Conservation (phyloP, 1,140 invertebrate genomes). For the Drosophila ohnishii region DNA sequence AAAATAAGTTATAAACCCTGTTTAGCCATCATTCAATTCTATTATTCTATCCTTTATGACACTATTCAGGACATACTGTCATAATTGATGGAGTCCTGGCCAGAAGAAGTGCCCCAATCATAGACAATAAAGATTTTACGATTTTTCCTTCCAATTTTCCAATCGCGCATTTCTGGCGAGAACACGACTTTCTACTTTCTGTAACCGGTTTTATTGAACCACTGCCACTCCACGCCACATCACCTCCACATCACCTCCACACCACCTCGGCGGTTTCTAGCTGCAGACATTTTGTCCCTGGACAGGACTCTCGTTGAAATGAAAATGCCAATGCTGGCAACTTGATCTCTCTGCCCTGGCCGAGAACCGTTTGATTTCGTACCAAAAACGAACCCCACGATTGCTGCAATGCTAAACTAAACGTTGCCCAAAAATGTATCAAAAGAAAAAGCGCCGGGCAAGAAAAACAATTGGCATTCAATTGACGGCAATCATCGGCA, state of each 20-base stretch:
- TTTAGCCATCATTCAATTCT: neutral
- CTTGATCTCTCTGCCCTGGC: constrained; percentile 51
- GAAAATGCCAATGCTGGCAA: constrained; percentile 58
- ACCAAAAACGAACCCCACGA: neutral
- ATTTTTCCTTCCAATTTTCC: constrained; percentile 32
- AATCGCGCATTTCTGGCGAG: constrained; percentile 7
- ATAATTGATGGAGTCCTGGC: constrained; percentile 3
- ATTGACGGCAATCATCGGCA: constrained; percentile 68
- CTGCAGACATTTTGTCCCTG: constrained; percentile 44
- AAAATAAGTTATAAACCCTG: neutral
- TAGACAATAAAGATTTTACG: constrained; percentile 53
- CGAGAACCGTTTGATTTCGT: constrained; percentile 55
- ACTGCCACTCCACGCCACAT: neutral
- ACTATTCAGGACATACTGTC: neutral
- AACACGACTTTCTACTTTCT: constrained; percentile 50
- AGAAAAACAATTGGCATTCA: constrained; percentile 72
- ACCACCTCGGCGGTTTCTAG: constrained; percentile 21
- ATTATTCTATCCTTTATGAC: neutral
- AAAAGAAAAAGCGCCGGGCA: constrained; percentile 42
- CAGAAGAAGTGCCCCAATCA: constrained; percentile 37
- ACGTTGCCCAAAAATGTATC: constrained; percentile 56
- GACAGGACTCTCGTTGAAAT: constrained; percentile 47
- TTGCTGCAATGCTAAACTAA: constrained; percentile 42
- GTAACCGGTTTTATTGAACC: constrained; percentile 2
- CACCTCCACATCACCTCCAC: neutral